Percentiles rank a stretch among this genome's conserved stretches.
phyloP scores from a whole-genome alignment of 1,140 invertebrate genomes.

The Drosophila triauraria region DNA sequence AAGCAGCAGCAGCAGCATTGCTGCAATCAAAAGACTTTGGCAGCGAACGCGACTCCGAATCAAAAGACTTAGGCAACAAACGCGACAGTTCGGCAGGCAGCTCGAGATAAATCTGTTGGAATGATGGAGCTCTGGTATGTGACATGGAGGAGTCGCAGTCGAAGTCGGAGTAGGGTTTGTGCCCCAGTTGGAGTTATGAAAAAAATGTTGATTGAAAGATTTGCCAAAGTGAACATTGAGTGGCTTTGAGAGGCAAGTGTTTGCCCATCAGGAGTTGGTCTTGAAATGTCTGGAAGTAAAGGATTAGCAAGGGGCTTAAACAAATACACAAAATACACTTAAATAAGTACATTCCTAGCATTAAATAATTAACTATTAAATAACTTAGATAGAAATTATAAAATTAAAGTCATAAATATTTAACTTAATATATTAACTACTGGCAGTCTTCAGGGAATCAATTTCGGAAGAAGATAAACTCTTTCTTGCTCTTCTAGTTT shows the following conservation, averaged over 20 bases:
- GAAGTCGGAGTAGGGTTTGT: neutral
- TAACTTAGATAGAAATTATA: neutral
- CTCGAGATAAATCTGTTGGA: conserved; percentile 34
- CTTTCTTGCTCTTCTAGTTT: no score
- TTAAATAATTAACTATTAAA: no score
- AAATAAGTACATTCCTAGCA: no score
- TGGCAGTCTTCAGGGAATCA: no score
- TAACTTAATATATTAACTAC: no score
- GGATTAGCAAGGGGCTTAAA: no score
- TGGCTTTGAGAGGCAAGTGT: neutral
- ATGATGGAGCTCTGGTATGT: conserved; percentile 27
- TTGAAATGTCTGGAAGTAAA: neutral
- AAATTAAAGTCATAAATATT: neutral
- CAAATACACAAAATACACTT: no score
- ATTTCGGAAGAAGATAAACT: no score
- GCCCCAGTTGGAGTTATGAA: neutral
- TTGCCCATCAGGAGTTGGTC: neutral
- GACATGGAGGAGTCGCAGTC: neutral
- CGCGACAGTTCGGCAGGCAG: conserved; percentile 37
- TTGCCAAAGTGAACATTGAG: conserved; percentile 9
- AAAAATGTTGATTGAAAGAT: conserved; percentile 23
- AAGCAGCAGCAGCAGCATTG: conserved; percentile 1
- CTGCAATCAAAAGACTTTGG: conserved; percentile 71
- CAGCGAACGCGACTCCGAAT: conserved; percentile 59
- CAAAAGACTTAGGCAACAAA: conserved; percentile 81